Base-by-base conservation (phyloP, 2,888 invertebrate genomes). In the Diloba caeruleocephala region DNA sequence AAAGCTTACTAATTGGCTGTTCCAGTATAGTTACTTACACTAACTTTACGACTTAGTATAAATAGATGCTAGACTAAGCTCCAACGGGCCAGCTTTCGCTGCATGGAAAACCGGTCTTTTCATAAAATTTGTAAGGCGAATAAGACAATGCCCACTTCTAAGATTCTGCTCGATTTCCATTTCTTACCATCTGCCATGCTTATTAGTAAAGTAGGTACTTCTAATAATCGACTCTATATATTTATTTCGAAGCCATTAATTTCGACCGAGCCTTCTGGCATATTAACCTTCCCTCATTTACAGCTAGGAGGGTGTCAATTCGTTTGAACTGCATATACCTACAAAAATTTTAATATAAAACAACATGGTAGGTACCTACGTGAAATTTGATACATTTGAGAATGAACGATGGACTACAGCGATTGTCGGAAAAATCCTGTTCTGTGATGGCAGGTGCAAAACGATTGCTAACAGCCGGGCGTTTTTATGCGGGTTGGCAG, bases 391-490 rank as follows among this genome's bases (percentile, higher is more conserved):
- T 5, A 23, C 10, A 36, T 39, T 41, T 14, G 23, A 51, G 29
- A 51, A 45, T 34, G 41, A 41, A 39, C 23, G 31, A 56, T 56
- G 17, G 12, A 29, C 10, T 44, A 19, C 19, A 37, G 15, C 14
- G 41, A 48, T 36, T 51, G 37, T 41, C 42, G 51, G 44, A 66
- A 70, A 63, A 59, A 77, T 56, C 67, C 55, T 61, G 69, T 71
- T 66, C 46, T 41, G 45, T 50, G 57, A 51, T 37, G 71, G 84
- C 90, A 90, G 90, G 90, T 90, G 90, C 84, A 82, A 76, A 81
- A 66, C 72, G 69, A 78, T 81, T 80, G 77, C 79, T 71, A 69
- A 71, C 71, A 64, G 61, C 66, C 69, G 76, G 41, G 65, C 69
- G 78, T 83, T 85, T 83, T 78, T 76, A 38, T 66, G 21, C 37